Conservation (phyloP, 2,797 vertebrate species). For the Xerus rutilus region DNA sequence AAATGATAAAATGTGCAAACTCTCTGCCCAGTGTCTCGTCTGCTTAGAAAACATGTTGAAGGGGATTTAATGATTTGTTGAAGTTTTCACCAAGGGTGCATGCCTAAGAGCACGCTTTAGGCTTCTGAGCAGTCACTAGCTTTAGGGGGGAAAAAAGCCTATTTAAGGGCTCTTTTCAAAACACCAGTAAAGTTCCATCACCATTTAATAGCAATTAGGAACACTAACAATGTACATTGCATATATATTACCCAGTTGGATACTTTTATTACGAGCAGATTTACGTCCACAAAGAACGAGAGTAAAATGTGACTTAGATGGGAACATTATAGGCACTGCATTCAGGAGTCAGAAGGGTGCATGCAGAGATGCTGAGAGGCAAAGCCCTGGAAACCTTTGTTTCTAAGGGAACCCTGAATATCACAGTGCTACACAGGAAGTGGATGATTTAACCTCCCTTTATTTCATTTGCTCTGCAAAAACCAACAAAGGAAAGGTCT, state of each 20-base stretch:
- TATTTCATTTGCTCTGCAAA: not conserved
- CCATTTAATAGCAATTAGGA: not conserved
- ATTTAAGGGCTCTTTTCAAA: not conserved
- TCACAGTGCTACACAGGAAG: not conserved
- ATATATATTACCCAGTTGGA: not conserved
- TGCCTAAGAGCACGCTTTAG: not conserved
- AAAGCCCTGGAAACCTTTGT: not conserved
- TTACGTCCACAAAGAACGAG: not conserved
- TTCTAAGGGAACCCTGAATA: slow-evolving; percentile 9
- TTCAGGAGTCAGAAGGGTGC: not conserved
- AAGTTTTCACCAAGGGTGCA: not conserved
- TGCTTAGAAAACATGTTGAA: not conserved
- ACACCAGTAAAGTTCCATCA: not conserved
- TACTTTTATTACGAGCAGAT: slow-evolving; percentile 10
- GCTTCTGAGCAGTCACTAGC: not conserved
- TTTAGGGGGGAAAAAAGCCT: not conserved
- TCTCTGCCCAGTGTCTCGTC: not conserved
- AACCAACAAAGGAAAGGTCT: not conserved
- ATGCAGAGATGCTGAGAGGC: not conserved
- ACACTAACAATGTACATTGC: not conserved
- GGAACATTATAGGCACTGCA: not conserved
- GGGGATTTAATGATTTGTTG: not conserved
- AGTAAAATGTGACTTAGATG: not conserved
- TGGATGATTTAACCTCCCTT: not conserved
- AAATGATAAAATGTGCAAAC: not conserved